Percentiles rank a stretch among this genome's conserved stretches.
These are phyloP conservation scores for Triops cancriformis DNA, from an alignment of 1,140 invertebrate species.

Conservation along the genomic window DNA sequence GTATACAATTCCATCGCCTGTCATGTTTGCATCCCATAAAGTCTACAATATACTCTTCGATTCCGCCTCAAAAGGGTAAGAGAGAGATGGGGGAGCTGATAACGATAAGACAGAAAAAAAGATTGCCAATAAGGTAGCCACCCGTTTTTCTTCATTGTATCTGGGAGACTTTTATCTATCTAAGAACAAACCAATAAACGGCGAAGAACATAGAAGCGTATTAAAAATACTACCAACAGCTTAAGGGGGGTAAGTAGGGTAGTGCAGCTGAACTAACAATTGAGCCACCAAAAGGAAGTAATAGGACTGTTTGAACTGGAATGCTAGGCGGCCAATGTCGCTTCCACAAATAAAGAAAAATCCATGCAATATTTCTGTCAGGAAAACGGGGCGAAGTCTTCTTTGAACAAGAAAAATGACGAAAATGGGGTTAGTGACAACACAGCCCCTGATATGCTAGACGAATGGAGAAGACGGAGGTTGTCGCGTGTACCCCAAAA, in stretches of 20 bases:
- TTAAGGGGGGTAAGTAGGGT: background rate
- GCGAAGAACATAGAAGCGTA: background rate
- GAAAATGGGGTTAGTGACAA: no score
- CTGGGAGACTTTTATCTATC: background rate
- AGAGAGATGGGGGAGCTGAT: background rate
- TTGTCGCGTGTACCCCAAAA: background rate
- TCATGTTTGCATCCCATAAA: constrained; percentile 6
- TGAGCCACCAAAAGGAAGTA: background rate
- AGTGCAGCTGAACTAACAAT: constrained; percentile 9
- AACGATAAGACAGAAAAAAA: background rate
- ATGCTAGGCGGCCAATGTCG: background rate
- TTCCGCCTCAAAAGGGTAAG: background rate
- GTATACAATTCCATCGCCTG: background rate
- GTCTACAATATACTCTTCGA: background rate
- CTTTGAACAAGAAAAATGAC: background rate
- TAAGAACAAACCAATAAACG: background rate
- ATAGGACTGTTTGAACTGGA: background rate
- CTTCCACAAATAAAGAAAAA: background rate
- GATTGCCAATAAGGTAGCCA: background rate
- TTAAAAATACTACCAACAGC: background rate
- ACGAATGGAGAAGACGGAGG: background rate
- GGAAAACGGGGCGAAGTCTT: background rate
- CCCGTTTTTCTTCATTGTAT: no score
- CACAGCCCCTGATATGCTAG: background rate
- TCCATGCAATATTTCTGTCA: no score